These are phyloP conservation scores for Gouania willdenowi DNA, from an alignment of 2,797 vertebrate genomes.

Conservation along the genomic window DNA sequence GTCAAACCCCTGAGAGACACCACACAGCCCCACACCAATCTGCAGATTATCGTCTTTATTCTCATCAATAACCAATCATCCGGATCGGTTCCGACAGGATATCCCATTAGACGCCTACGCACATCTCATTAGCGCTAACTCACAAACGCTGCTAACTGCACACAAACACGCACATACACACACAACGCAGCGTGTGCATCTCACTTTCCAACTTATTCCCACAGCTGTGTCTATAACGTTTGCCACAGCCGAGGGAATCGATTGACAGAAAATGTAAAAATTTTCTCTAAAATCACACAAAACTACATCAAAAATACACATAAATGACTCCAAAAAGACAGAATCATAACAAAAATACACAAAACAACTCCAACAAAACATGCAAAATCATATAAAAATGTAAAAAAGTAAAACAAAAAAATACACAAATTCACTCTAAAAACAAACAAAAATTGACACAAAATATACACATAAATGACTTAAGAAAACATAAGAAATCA, in stretches of 20 bases:
- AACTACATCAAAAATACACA: no score
- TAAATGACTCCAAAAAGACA: no score
- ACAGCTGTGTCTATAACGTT: constrained; percentile 2
- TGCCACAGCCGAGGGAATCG: constrained; percentile 28
- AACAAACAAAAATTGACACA: no score
- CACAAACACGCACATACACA: constrained; percentile 1
- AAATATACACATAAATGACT: no score
- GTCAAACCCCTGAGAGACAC: constrained; percentile 2
- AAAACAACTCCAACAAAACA: no score
- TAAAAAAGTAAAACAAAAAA: no score
- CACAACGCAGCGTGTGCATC: not conserved
- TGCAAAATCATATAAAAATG: no score
- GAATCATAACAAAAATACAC: no score
- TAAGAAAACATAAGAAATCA: no score
- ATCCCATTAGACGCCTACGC: constrained; percentile 51
- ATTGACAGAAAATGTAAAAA: no score
- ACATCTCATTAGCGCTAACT: constrained; percentile 39
- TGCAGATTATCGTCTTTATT: constrained; percentile 29
- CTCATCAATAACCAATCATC: constrained; percentile 50
- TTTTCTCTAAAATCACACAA: no score
- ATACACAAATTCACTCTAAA: no score
- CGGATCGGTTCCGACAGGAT: constrained; percentile 48
- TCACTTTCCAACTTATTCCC: constrained; percentile 14
- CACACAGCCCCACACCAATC: constrained; percentile 12
- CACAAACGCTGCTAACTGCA: constrained; percentile 15